Base-by-base conservation (phyloP, 1,140 invertebrate genomes). In the Cherax quadricarinatus region DNA sequence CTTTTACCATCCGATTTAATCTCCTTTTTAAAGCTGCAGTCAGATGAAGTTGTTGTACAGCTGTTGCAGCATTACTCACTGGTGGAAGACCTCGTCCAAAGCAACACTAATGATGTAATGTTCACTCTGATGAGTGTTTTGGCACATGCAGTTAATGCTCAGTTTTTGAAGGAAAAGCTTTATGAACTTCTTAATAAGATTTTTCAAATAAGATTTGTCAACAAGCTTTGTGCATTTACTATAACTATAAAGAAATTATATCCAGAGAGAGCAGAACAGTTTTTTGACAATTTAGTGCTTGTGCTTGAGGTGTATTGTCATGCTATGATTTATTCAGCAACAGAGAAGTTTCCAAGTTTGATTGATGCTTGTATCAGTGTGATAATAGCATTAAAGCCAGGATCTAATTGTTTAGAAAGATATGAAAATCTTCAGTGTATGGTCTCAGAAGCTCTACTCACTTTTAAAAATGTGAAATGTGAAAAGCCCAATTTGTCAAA, bases 271-370 rank as follows among this genome's bases (percentile, higher is more conserved):
- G 41, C 30, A 21, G 57, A 16, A 14, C 18, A 21, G 4, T 89
- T 62, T 62, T 82, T 81, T 82, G 48, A 57, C 5, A 48, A 82
- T 41, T 48, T 89, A 16, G 24, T 18, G 18, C 60, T n/a, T 4
- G 5, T 89, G 24, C 24, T 89, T 53, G 53, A 81, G 30, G 49
- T 53, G 7, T 82, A 60, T 81, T 12, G n/a, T 16, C 24, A 7
- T 16, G 86, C 41, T 6, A 75, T 87, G 70, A 78, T 49, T 10
- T 16, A 4, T 53, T 49, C 49, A 73, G 41, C 70, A 18, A 10
- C 75, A n/a, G 53, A 87, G 3, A 70, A 66, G 21, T 66, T 87
- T 41, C 16, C 70, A n/a, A 87, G 73, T 87, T 30, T 78, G 41
- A 57, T 87, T 78, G 86, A 87, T 30, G 48, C 24, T 7, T 75